Evolutionary conservation across 2,888 invertebrate genomes (phyloP), one percentile per base, ranked within the genome.

Genomic region (Diarsia rubi): DNA sequence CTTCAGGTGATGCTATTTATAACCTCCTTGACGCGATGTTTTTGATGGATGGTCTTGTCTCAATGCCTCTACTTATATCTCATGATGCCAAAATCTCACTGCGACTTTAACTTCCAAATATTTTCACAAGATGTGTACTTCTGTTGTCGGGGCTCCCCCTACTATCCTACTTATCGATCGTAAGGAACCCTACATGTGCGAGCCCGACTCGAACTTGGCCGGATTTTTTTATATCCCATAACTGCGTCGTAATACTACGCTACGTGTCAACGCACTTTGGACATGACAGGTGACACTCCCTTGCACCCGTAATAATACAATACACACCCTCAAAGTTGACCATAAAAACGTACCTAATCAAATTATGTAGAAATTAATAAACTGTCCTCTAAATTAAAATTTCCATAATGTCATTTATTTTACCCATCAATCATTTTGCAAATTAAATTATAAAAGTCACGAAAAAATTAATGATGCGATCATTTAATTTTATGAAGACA

Each of bases 261-360:
- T 62, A 64, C 75, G 49, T 75, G 81, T 68, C 81, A 84, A 75
- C 54, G 69, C 8, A 57, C 75, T 74, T n/a, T 65, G 14, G 27
- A 70, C 54, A 84, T 69, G 45, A 12, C 75, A 78, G 68, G 69
- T 63, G 73, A 62, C 80, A 83, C 81, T 68, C 81, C 81, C 65
- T 12, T 12, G 14, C 6, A 14, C 68, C 57, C 69, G 37, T 54
- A 37, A 19, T 47, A 44, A 12, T 60, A 73, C 12, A 63, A 57
- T 12, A 80, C 81, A 79, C 81, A 65, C 81, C 81, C 70, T 24
- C 66, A 62, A 70, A 37, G 1, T 72, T 52, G 12, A 37, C 4
- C 57, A 54, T 66, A 45, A 54, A 72, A 66, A 78, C 19, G 12
- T 24, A 31, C 42, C 27, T 73, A 80, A 78, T 82, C 60, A 83